Conservation (phyloP, 2,113 vertebrate genomes). For the Steatornis caripensis region DNA sequence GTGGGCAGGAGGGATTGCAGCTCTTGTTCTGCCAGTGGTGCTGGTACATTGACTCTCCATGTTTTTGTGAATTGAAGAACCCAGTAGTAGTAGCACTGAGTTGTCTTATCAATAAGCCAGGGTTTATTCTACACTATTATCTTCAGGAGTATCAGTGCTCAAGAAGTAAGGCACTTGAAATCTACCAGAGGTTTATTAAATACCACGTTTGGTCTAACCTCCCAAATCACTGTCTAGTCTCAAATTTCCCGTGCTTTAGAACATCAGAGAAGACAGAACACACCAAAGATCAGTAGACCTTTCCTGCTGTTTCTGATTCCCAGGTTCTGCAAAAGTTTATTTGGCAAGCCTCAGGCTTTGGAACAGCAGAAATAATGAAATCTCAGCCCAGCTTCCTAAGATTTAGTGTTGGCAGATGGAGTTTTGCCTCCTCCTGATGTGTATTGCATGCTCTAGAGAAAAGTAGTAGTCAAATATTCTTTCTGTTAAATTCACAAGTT, state of each 20-base stretch:
- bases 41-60: neutral
- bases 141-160: neutral
- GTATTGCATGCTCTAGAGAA: neutral
- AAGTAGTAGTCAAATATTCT: neutral
- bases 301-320: neutral
- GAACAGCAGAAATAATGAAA: neutral
- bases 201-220: neutral
- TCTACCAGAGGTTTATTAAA: neutral
- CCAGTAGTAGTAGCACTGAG: neutral
- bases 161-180: neutral
- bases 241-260: neutral
- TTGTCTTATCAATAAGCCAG: neutral
- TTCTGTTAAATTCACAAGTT: neutral
- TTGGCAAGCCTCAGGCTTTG: neutral
- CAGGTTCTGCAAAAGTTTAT: neutral
- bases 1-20: neutral
- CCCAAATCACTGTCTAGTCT: neutral
- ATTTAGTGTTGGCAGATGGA: neutral
- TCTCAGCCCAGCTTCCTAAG: neutral
- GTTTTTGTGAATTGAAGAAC: neutral
- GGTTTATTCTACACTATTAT: neutral
- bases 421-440: neutral
- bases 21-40: neutral
- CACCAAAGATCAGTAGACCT: neutral
- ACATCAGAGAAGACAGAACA: neutral